Percentiles rank a stretch among this genome's conserved stretches.
Evolutionary conservation across 1,140 invertebrate species (phyloP).

Genomic region (Lepidurus arcticus): DNA sequence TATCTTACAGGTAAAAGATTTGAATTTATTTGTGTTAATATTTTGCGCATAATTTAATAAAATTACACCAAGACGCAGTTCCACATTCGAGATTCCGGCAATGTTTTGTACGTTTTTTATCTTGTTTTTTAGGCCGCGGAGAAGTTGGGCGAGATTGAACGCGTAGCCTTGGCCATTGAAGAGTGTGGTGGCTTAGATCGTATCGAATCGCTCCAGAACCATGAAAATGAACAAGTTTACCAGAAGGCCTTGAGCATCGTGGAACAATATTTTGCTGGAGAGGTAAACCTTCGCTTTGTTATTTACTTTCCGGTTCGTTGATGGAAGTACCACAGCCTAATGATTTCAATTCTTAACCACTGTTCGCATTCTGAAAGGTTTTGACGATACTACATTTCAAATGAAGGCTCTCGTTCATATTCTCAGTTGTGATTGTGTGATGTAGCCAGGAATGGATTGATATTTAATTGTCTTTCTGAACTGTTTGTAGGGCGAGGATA

Average conservation of each 20-base stretch:
- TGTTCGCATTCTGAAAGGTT: constrained; percentile 31
- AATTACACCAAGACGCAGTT: neutral
- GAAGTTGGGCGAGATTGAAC: constrained; percentile 50
- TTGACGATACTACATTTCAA: constrained; percentile 9
- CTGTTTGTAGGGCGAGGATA: constrained; percentile 35
- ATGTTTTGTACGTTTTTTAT: constrained; percentile 10
- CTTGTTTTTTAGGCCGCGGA: constrained; percentile 46
- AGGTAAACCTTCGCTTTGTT: constrained; percentile 37
- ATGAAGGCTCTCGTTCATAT: neutral
- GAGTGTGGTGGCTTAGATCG: constrained; percentile 65
- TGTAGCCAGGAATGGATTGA: neutral
- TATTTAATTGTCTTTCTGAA: constrained; percentile 26
- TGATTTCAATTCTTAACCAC: constrained; percentile 19
- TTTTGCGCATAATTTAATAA: neutral
- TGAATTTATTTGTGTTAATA: neutral
- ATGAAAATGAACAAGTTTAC: constrained; percentile 75
- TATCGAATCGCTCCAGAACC: constrained; percentile 64
- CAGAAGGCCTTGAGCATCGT: constrained; percentile 72
- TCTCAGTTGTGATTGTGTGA: neutral
- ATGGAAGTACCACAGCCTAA: neutral
- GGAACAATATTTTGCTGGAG: constrained; percentile 70
- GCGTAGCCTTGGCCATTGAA: constrained; percentile 54
- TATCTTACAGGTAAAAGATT: constrained; percentile 48
- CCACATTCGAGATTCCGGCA: neutral
- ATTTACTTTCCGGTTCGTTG: neutral